Evolutionary conservation across 2,888 invertebrate genomes (phyloP).

Genomic region (Adineta ricciae): DNA sequence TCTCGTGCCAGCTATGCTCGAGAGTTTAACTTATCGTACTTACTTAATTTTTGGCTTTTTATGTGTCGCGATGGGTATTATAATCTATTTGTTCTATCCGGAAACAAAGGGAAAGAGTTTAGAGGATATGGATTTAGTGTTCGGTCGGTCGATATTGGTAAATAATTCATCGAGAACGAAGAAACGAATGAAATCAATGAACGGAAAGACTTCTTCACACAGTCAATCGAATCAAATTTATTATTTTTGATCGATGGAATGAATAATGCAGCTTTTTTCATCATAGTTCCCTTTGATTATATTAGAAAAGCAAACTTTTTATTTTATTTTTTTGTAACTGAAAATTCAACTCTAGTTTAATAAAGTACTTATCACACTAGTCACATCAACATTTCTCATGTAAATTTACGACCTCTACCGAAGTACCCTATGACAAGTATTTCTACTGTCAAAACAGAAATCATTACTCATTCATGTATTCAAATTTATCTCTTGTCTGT

Average conservation of each 20-base stretch:
- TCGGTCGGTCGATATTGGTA: background rate
- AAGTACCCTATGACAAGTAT: background rate
- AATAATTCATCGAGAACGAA: background rate
- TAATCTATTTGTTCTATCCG: background rate
- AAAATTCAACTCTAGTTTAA: too few species aligned
- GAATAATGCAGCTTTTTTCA: too few species aligned
- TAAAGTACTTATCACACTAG: too few species aligned
- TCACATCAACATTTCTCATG: background rate
- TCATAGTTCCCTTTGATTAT: too few species aligned
- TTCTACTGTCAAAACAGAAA: background rate
- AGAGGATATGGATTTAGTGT: slow-evolving; percentile 28
- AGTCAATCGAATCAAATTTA: background rate
- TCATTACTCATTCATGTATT: background rate
- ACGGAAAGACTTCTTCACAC: background rate
- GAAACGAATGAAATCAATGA: background rate
- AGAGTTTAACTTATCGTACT: background rate
- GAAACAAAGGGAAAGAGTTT: background rate
- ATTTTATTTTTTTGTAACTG: background rate
- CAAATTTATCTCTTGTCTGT: background rate
- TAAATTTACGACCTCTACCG: background rate
- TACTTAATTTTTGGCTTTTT: background rate
- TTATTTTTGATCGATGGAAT: background rate
- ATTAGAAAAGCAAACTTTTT: background rate
- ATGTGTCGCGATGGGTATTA: background rate
- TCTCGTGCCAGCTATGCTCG: background rate